Percentiles rank a stretch among this genome's conserved stretches.
phyloP scores from a whole-genome alignment of 2,888 invertebrate genomes.

The Thysanoteuthis rhombus region DNA sequence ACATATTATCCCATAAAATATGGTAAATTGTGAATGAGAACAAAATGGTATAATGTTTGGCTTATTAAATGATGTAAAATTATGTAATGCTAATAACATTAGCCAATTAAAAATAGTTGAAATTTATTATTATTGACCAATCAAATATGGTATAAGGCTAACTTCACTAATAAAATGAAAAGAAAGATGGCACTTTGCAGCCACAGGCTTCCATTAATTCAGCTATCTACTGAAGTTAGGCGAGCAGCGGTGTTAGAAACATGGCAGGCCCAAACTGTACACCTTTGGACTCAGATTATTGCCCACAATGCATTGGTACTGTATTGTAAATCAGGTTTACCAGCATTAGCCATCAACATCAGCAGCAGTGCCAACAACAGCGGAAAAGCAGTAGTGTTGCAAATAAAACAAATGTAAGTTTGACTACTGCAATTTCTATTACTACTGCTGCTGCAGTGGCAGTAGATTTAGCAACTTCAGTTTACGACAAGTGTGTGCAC shows the following conservation, averaged over 20 bases:
- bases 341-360: not conserved
- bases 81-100: not conserved
- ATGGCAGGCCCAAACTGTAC: not conserved
- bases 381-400: not conserved
- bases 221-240: not conserved
- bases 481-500: not conserved
- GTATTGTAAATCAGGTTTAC: slow-evolving; percentile 12
- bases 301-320: not conserved
- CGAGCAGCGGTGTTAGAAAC: not conserved
- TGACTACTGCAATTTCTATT: not conserved
- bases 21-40: not conserved
- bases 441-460: not conserved
- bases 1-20: not conserved
- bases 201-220: not conserved
- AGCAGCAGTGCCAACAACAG: not conserved
- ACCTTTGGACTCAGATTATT: not conserved
- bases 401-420: not conserved
- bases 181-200: not conserved
- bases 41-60: not conserved
- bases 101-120: not conserved
- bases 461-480: not conserved
- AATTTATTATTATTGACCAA: not conserved
- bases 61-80: not conserved
- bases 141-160: not conserved
- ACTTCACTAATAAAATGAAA: too few relatives aligned